Conservation (phyloP, 2,797 vertebrate genomes). For the Microtus californicus region DNA sequence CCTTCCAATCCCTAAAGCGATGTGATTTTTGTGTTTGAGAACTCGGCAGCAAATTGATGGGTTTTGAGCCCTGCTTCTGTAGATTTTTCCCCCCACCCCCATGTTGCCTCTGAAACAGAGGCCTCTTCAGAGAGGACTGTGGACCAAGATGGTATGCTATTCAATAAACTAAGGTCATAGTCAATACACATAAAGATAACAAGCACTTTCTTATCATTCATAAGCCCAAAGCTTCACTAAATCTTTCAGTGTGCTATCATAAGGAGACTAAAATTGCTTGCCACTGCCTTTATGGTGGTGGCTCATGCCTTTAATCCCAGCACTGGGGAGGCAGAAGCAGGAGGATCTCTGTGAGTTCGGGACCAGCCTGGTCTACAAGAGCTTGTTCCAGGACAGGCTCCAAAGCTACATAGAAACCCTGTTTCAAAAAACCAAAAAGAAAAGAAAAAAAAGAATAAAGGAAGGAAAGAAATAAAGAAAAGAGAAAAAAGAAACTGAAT, state of each 20-base stretch:
- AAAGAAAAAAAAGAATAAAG: too few species aligned
- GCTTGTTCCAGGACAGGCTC: too few species aligned
- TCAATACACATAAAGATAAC: neutral
- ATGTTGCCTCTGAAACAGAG: neutral
- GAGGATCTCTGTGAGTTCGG: too few species aligned
- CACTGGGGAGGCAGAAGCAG: too few species aligned
- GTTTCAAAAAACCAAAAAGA: too few species aligned
- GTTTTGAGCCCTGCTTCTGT: neutral
- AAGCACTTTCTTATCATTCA: neutral
- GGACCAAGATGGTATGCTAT: neutral
- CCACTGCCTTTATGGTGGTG: neutral
- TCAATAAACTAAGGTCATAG: neutral
- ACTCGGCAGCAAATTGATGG: neutral
- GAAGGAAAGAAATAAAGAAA: too few species aligned
- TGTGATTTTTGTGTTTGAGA: constrained; percentile 51
- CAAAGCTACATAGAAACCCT: too few species aligned
- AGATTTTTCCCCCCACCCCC: neutral
- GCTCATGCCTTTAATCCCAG: too few species aligned
- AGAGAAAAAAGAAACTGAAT: constrained; percentile 16
- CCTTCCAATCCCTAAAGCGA: neutral
- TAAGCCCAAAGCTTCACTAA: neutral
- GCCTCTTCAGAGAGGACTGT: constrained; percentile 12
- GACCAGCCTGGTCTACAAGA: too few species aligned
- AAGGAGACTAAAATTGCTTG: neutral
- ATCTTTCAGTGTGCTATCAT: constrained; percentile 6